Percentiles rank a stretch among this genome's conserved stretches.
phyloP scores from a whole-genome alignment of 2,797 vertebrate genomes.

The Rhadinocentrus ornatus region DNA sequence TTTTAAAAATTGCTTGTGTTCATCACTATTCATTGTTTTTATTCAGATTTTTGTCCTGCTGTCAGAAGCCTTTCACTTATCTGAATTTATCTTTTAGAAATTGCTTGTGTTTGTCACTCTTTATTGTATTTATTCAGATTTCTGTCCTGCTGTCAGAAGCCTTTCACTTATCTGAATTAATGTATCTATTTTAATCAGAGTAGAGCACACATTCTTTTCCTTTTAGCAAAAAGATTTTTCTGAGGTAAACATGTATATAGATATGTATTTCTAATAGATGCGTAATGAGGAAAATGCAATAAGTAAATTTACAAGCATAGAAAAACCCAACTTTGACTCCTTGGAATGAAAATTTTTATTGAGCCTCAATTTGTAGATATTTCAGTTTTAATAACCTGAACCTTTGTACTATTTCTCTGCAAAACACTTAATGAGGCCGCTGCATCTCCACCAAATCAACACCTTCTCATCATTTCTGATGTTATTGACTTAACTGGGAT shows the following conservation, averaged over 20 bases:
- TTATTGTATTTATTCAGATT: conserved; percentile 23
- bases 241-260: not conserved
- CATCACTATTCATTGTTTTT: conserved; percentile 16
- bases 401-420: not conserved
- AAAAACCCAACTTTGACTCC: not conserved
- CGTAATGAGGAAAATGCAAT: not conserved
- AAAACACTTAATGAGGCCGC: not conserved
- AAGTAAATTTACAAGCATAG: not conserved
- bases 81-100: conserved; percentile 4
- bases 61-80: not conserved
- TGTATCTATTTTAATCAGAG: not conserved
- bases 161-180: conserved; percentile 4
- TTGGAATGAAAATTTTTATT: not conserved
- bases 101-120: conserved; percentile 18
- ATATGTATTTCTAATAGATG: not conserved
- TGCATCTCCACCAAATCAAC: no score
- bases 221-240: not conserved
- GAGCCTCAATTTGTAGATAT: no score
- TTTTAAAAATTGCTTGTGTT: conserved; percentile 18
- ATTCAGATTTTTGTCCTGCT: conserved; percentile 11
- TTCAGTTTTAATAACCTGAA: not conserved
- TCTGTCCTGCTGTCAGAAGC: not conserved
- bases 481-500: not conserved
- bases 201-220: not conserved
- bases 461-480: not conserved